These are phyloP conservation scores for Oceanites oceanicus DNA, from an alignment of 2,113 vertebrate genomes.

Conservation along the genomic window DNA sequence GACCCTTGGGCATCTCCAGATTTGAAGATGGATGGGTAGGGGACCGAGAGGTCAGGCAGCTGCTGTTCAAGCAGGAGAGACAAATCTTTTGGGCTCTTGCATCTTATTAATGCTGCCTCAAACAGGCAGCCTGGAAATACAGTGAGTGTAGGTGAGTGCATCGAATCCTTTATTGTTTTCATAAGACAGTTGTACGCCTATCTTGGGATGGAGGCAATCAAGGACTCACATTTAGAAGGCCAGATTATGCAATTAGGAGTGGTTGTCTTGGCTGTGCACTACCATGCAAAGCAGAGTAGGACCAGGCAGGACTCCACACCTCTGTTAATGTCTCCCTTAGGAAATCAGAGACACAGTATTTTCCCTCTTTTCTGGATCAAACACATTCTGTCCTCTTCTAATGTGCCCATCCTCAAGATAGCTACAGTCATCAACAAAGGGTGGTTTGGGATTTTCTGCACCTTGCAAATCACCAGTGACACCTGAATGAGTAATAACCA, in stretches of 20 bases:
- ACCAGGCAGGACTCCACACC: not conserved
- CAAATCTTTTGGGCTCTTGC: not conserved
- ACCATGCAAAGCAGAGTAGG: not conserved
- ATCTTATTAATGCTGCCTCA: not conserved
- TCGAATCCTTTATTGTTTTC: not conserved
- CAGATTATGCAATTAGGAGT: not conserved
- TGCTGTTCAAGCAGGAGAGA: not conserved
- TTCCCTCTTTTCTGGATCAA: constrained; percentile 7
- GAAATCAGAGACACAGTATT: not conserved
- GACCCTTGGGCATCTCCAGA: not conserved
- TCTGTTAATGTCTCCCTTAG: not conserved
- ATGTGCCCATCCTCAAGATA: not conserved
- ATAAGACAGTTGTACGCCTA: not conserved
- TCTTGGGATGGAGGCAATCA: not conserved
- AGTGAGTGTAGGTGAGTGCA: not conserved
- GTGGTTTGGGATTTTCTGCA: constrained; percentile 23
- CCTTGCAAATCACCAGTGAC: constrained; percentile 3
- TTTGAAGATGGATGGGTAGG: not conserved
- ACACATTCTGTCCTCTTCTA: not conserved
- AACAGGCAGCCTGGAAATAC: not conserved
- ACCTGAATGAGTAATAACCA: constrained; percentile 23
- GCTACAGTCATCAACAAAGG: not conserved
- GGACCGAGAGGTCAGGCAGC: not conserved
- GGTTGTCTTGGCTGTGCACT: not conserved
- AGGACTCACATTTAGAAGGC: not conserved